Percentiles rank a stretch among this genome's conserved stretches.
Evolutionary conservation across 2,797 vertebrate genomes (phyloP).

Genomic region (Brotogeris chrysoptera): DNA sequence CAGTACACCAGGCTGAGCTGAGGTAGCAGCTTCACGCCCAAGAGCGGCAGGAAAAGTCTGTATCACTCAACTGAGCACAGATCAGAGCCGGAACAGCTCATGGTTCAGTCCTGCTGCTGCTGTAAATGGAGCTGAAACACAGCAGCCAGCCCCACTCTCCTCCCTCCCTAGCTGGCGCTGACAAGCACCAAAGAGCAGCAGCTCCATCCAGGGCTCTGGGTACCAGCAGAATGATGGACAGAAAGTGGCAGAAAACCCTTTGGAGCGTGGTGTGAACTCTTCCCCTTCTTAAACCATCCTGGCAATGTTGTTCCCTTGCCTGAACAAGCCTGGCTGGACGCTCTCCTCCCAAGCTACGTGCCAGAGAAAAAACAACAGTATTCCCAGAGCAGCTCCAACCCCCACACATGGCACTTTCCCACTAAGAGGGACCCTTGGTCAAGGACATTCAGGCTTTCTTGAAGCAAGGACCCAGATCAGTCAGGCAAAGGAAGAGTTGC

Average conservation of each 20-base stretch:
- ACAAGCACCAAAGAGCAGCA: background rate
- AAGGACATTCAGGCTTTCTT: background rate
- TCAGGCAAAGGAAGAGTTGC: background rate
- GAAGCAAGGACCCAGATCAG: background rate
- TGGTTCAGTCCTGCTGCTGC: background rate
- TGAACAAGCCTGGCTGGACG: background rate
- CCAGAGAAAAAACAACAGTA: background rate
- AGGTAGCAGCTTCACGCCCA: background rate
- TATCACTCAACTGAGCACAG: background rate
- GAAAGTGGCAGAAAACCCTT: background rate
- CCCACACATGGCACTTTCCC: background rate
- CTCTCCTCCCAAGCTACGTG: background rate
- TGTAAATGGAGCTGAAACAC: background rate
- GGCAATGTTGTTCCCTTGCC: background rate
- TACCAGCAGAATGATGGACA: background rate
- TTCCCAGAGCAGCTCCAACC: background rate
- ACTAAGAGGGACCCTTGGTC: background rate
- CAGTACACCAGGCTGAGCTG: background rate
- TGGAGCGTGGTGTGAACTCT: background rate
- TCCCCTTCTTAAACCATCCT: background rate
- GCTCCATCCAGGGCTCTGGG: rapidly evolving
- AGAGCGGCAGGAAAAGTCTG: background rate
- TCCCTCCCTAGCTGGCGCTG: background rate
- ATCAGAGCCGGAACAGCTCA: background rate
- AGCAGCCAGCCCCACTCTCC: rapidly evolving